phyloP scores from a whole-genome alignment of 2,797 vertebrate species.

The Bovichtus variegatus region DNA sequence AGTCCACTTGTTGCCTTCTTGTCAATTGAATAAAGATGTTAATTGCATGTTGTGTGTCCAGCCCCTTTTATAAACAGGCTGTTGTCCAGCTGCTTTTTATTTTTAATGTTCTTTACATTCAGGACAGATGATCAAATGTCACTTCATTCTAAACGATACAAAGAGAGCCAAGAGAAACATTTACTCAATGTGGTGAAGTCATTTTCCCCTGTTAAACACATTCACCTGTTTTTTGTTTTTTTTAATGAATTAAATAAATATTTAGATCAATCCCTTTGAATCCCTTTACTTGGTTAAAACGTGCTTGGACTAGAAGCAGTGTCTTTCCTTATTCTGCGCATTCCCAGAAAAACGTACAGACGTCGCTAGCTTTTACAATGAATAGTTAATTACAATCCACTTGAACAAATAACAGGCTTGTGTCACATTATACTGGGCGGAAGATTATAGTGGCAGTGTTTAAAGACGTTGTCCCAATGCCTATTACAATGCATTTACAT shows the following conservation, averaged over 20 bases:
- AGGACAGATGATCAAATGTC: not conserved
- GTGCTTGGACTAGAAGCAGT: not conserved
- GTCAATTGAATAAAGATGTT: conserved; percentile 86
- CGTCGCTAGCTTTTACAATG: not conserved
- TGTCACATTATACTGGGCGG: not conserved
- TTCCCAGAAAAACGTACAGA: not conserved
- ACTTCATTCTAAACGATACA: not conserved
- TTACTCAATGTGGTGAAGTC: no score
- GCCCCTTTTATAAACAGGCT: conserved; percentile 50
- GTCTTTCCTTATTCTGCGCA: not conserved
- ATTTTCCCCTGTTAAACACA: not conserved
- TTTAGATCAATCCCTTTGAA: not conserved
- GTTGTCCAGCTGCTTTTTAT: not conserved
- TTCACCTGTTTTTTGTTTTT: not conserved
- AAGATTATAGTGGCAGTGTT: not conserved
- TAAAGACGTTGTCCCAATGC: not conserved
- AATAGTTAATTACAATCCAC: not conserved
- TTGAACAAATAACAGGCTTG: not conserved
- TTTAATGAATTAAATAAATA: not conserved
- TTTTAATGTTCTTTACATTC: not conserved
- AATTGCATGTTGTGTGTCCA: conserved; percentile 75
- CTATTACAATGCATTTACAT: no score
- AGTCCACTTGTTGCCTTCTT: conserved; percentile 84
- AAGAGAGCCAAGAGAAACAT: no score
- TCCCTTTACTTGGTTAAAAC: not conserved